Conservation (phyloP, 2,797 vertebrate species). For the Myiothlypis coronata region DNA sequence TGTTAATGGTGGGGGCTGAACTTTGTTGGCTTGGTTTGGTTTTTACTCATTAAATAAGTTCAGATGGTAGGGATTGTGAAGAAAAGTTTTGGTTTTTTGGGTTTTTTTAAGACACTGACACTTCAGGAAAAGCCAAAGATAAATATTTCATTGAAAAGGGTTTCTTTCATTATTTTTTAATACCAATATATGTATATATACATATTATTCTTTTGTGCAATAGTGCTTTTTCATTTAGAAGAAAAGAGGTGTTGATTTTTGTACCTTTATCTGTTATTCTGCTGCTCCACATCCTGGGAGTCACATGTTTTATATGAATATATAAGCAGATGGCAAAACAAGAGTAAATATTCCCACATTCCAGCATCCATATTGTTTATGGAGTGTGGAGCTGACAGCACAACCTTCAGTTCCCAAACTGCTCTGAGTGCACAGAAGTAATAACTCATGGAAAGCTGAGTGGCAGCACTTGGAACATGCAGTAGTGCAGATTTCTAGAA, state of each 20-base stretch:
- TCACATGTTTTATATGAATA: background rate
- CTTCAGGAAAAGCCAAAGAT: background rate
- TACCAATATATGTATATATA: too few relatives aligned
- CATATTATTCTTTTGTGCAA: background rate
- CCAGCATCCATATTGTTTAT: background rate
- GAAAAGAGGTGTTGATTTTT: background rate
- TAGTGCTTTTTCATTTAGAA: background rate
- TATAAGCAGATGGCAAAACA: conserved; percentile 39
- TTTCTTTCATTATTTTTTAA: background rate
- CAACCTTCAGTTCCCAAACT: conserved; percentile 18
- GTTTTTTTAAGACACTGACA: background rate
- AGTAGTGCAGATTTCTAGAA: background rate
- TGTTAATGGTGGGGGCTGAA: background rate
- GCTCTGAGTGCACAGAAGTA: conserved; percentile 6
- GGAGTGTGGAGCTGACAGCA: background rate
- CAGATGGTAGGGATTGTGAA: too few relatives aligned
- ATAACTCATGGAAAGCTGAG: background rate
- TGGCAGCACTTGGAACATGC: background rate
- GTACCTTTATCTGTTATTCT: background rate
- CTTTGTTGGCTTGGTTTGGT: background rate
- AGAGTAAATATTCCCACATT: conserved; percentile 36
- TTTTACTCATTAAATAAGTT: background rate
- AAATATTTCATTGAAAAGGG: fast-evolving
- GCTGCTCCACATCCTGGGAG: background rate
- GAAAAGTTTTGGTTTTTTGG: background rate